Percentiles rank a stretch among this genome's conserved stretches.
These are phyloP conservation scores for Campylomormyrus numenius DNA, from an alignment of 2,113 vertebrate species.

Conservation along the genomic window DNA sequence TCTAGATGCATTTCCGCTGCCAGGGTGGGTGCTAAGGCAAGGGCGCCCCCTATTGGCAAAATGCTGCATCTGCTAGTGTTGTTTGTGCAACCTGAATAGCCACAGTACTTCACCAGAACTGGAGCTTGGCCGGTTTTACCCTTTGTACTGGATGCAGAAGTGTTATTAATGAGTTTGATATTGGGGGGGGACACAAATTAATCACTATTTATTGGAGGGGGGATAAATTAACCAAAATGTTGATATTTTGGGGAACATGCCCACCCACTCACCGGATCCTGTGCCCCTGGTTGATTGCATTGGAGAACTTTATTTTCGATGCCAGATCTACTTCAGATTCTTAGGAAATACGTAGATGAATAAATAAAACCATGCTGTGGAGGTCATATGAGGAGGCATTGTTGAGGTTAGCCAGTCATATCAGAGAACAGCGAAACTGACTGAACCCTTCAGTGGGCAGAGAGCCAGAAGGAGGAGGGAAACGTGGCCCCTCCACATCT, in stretches of 20 bases:
- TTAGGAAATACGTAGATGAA: not conserved
- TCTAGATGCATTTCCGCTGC: not conserved
- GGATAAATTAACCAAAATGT: not conserved
- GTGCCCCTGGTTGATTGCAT: not conserved
- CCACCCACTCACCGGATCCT: not conserved
- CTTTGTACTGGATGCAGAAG: not conserved
- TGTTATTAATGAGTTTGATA: not conserved
- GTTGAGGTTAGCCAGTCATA: not conserved
- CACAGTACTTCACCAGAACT: not conserved
- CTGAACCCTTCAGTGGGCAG: not conserved
- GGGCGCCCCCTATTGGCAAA: constrained; percentile 19
- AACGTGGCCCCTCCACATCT: not conserved
- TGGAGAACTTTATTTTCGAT: not conserved
- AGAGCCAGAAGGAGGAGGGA: not conserved
- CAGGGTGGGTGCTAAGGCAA: not conserved
- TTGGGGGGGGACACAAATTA: not conserved
- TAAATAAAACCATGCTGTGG: not conserved
- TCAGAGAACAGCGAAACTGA: not conserved
- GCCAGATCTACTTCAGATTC: not conserved
- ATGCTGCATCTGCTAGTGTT: not conserved
- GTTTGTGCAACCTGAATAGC: not conserved
- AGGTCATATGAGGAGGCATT: not conserved
- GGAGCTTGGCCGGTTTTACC: not conserved
- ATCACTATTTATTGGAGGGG: not conserved
- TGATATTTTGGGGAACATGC: not conserved